Evolutionary conservation across 1,140 invertebrate genomes (phyloP), one percentile per base, ranked within the genome.

Genomic region (Euura saliciscinereae): DNA sequence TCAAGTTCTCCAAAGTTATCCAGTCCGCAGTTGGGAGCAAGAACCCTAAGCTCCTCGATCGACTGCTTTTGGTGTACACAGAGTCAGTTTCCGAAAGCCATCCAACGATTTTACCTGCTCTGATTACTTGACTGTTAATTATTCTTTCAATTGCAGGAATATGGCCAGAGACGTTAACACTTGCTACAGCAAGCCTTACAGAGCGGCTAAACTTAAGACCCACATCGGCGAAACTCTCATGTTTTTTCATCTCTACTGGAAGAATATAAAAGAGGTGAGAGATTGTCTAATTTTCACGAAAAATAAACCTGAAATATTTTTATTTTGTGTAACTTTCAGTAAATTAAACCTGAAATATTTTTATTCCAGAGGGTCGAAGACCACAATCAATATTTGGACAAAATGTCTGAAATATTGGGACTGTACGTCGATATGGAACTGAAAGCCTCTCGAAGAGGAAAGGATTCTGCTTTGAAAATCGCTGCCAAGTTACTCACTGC

Each of bases 161-260:
- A 71, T 82, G 67, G 75, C 77, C 51, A 82, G 46, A 74, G 75
- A 75, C 76, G 51, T 67, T 7, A 78, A 68, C 45, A 69, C 45
- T 46, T 67, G n/a, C 70, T 70, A 69, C 77, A 68, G 71, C 44
- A 77, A 79, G 28, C 45, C 8, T n/a, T 42, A 65, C 43, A 73
- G 75, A 46, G 51, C 70, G 43, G 72, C 70, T 44, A 78, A 73
- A 45, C 73, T 86, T 43, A 82, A 80, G 64, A 78, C 80, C 45
- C 80, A 86, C 72, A 77, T 84, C 44, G 79, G 67, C 64, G 78
- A 76, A 70, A 80, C 80, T 42, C 76, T 86, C 70, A 79, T 77
- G 71, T 85, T 84, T 75, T 82, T 84, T 75, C 80, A 84, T 72
- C 77, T 84, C 69, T 84, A 84, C 75, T 85, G 83, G 78, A 72